A percentile compares a stretch with the other conserved stretches of the same genome.
Conservation (phyloP, 2,797 vertebrate genomes). For the Alauda arvensis region DNA sequence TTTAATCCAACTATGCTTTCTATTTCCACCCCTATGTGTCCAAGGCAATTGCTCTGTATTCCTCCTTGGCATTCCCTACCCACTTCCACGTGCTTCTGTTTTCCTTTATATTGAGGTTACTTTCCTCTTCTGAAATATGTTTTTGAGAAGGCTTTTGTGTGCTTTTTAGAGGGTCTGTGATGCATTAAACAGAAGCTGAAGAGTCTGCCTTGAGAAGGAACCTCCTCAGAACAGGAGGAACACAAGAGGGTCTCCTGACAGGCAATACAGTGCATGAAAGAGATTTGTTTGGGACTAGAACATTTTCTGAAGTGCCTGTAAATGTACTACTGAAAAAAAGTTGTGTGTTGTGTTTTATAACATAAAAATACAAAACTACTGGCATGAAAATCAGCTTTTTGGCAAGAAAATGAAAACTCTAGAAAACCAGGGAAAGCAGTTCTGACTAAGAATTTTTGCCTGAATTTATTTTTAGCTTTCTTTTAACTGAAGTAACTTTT, state of each 20-base stretch:
- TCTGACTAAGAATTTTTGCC: background rate
- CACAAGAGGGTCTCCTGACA: background rate
- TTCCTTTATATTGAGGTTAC: background rate
- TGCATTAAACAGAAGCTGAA: background rate
- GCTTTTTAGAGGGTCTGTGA: background rate
- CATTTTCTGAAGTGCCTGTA: background rate
- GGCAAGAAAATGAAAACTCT: background rate
- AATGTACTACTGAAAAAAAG: background rate
- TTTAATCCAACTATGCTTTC: background rate
- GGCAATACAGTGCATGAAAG: background rate
- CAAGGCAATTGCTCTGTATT: background rate
- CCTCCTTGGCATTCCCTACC: background rate
- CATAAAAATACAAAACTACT: background rate
- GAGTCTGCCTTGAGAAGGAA: background rate
- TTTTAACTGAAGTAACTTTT: slow-evolving; percentile 2
- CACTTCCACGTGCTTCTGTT: background rate
- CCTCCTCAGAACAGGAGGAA: background rate
- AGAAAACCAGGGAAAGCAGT: background rate
- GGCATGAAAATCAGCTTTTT: background rate
- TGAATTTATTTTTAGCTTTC: slow-evolving; percentile 12
- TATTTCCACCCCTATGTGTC: background rate
- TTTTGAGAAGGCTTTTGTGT: background rate
- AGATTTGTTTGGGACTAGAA: background rate
- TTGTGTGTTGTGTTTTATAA: background rate
- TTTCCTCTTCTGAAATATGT: background rate